Base-by-base conservation (phyloP, 2,797 vertebrate genomes). In the Acrocephalus scirpaceus region DNA sequence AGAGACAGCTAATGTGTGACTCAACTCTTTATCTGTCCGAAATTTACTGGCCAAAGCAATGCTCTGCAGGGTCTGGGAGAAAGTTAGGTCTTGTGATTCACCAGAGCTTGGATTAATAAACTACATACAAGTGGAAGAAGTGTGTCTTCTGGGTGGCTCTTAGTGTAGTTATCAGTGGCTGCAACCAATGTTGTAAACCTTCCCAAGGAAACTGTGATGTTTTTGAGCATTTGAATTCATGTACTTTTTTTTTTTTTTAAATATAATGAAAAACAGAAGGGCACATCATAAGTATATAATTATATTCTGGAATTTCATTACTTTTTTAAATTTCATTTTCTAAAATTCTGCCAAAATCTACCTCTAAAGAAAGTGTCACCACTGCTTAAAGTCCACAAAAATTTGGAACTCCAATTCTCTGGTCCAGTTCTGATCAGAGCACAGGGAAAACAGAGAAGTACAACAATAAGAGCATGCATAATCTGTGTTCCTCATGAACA, bases 131-230 rank as follows among this genome's bases (percentile, higher is more conserved):
- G 34, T 58, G 25, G 13, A 78, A 67, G 22, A 65, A 75, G 2
- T 20, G 1, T 25, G 14, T 42, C 16, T 79, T 76, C 53, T 64
- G 10, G 3, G n/a, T 9, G 7, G 11, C 3, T 66, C 26, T 76
- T 62, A 27, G 16, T 6, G n/a, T 17, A n/a, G 15, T 45, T 44
- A 23, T 25, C 30, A 48, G 14, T 56, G n/a, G 3, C 27, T 58
- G 13, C 16, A 58, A 40, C 38, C n/a, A 64, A 26, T 3, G 3
- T 10, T 51, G 19, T 16, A 48, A 79, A 53, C 5, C 13, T 74
- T 45, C 0, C 0, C 20, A 84, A 56, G 51, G 7, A 72, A 67
- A 40, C 0, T 0, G 10, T 48, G 25, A 70, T 34, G 8, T 3
- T 70, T 76, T 60, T 79, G 8, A 70, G 9, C 5, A 64, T 51